A percentile compares a stretch with the other conserved stretches of the same genome.
These are phyloP conservation scores for Brotula barbata DNA, from an alignment of 2,797 vertebrate species.

Conservation along the genomic window DNA sequence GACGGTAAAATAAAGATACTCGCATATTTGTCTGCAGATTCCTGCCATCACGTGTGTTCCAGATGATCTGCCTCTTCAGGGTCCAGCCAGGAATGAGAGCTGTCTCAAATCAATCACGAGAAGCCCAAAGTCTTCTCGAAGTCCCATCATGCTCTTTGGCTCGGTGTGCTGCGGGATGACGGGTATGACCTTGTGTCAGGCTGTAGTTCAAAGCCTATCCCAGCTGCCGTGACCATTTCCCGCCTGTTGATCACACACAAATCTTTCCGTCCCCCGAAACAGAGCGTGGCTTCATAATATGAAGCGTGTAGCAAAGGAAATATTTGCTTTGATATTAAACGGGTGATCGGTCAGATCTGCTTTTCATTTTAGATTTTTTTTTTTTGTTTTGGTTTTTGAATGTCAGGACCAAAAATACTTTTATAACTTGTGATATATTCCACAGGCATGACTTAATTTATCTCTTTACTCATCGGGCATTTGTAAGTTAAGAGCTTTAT, in stretches of 20 bases:
- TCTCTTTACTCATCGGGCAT: too few species aligned
- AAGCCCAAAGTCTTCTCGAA: constrained; percentile 5
- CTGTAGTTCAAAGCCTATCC: constrained; percentile 20
- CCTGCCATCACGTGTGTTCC: constrained; percentile 57
- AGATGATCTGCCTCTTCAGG: constrained; percentile 48
- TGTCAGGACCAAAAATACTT: background rate
- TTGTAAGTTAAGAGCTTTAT: background rate
- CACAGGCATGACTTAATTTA: background rate
- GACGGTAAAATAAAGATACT: constrained; percentile 45
- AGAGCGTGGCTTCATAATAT: background rate
- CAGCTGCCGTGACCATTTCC: constrained; percentile 7
- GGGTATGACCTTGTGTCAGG: constrained; percentile 1
- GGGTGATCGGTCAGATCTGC: background rate
- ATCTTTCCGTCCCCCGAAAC: background rate
- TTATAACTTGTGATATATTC: background rate
- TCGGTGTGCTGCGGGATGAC: constrained; percentile 1
- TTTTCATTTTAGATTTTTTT: too few species aligned
- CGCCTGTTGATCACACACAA: background rate
- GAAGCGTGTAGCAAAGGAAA: background rate
- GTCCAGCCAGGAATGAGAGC: constrained; percentile 38
- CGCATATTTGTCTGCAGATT: constrained; percentile 56
- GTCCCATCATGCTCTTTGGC: constrained; percentile 5
- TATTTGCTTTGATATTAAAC: background rate
- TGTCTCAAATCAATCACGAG: constrained; percentile 16
- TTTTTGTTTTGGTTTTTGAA: background rate